phyloP scores from a whole-genome alignment of 2,113 vertebrate species.

The Microtus pennsylvanicus region DNA sequence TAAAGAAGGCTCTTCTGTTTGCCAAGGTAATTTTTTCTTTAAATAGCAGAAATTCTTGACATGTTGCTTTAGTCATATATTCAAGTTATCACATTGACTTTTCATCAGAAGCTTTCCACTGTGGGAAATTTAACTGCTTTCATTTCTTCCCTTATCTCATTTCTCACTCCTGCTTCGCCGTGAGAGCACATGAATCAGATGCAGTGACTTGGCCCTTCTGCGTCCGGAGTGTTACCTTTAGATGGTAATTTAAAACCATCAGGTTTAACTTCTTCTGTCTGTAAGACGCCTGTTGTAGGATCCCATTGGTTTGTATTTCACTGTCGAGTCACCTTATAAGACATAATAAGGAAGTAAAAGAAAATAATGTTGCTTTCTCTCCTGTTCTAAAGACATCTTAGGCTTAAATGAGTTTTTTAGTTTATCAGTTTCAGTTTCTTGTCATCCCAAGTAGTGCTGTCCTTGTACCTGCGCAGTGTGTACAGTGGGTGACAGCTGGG shows the following conservation, averaged over 20 bases:
- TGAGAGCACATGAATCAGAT: background rate
- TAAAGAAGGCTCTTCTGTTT: background rate
- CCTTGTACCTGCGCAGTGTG: rapidly evolving
- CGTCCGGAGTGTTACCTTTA: background rate
- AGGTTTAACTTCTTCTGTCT: background rate
- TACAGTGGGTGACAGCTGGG: background rate
- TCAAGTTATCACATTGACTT: constrained; percentile 7
- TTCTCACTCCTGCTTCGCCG: background rate
- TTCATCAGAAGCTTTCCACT: constrained; percentile 17
- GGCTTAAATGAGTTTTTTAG: background rate
- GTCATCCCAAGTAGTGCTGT: background rate
- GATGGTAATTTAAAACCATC: background rate
- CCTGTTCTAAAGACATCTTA: background rate
- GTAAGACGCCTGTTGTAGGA: background rate
- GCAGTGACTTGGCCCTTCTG: no score
- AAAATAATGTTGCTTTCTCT: background rate
- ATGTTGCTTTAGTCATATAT: background rate
- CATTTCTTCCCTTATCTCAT: background rate
- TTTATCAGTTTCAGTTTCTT: background rate
- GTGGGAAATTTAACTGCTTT: background rate
- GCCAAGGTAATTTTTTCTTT: constrained; percentile 6
- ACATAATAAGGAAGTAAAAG: background rate
- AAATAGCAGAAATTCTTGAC: background rate
- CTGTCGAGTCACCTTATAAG: background rate
- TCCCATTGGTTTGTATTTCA: background rate